Conservation (phyloP, 2,888 invertebrate genomes). For the Ectropis crepuscularia region DNA sequence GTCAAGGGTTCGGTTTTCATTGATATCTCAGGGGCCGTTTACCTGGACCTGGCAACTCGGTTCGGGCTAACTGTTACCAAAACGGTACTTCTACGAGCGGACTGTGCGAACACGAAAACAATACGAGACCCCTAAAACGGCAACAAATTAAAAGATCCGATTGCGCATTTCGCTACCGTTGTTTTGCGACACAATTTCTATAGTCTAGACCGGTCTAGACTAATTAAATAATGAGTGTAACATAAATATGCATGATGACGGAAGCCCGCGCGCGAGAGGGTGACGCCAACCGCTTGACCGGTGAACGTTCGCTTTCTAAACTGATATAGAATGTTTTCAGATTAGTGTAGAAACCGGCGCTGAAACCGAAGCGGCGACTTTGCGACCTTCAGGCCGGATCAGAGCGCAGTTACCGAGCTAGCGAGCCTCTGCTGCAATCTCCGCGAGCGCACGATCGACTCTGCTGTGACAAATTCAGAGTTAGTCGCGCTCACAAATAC, state of each 20-base stretch:
- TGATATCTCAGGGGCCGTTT: constrained; percentile 41
- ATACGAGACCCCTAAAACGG: neutral
- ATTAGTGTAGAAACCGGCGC: constrained; percentile 40
- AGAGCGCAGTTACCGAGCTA: constrained; percentile 6
- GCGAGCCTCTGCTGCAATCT: constrained; percentile 8
- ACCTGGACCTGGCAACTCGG: constrained; percentile 19
- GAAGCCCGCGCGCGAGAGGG: constrained; percentile 11
- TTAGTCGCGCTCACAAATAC: neutral
- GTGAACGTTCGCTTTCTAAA: constrained; percentile 49
- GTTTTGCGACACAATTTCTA: no score
- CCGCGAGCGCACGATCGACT: constrained; percentile 4
- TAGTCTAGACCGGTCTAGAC: constrained; percentile 3
- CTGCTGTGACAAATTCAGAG: constrained; percentile 10
- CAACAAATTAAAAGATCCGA: no score
- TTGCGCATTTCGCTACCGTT: no score
- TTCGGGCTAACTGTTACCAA: constrained; percentile 37
- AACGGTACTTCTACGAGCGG: constrained; percentile 13
- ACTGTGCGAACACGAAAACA: neutral
- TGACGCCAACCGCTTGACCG: neutral
- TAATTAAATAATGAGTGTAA: constrained; percentile 1
- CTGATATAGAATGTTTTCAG: constrained; percentile 45
- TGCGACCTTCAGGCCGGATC: constrained; percentile 48
- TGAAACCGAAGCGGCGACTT: constrained; percentile 44
- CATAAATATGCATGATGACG: constrained; percentile 4
- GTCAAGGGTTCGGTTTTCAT: constrained; percentile 46